Percentiles rank a stretch among this genome's conserved stretches.
Evolutionary conservation across 2,888 invertebrate species (phyloP).

Genomic region (Tridacna crocea): DNA sequence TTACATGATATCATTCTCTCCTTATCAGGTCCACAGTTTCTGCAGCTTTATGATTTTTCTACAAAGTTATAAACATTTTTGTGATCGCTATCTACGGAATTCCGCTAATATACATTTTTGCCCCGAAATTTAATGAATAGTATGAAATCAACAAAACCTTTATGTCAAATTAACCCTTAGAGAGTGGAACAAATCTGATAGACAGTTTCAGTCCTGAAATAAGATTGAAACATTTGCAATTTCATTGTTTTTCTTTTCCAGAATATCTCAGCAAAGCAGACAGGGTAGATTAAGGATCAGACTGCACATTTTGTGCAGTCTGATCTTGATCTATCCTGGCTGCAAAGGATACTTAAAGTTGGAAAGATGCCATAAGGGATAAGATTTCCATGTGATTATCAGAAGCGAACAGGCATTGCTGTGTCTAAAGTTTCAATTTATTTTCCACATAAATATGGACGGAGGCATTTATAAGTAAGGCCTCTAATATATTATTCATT

Average conservation of each 20-base stretch:
- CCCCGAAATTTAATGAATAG: constrained; percentile 39
- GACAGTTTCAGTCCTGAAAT: no score
- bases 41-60: constrained; percentile 36
- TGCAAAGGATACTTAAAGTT: no score
- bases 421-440: constrained; percentile 41
- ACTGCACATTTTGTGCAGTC: no score
- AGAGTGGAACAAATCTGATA: no score
- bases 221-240: no score
- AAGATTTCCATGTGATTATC: constrained; percentile 30
- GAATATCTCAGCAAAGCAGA: no score
- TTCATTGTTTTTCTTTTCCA: no score
- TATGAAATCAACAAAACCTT: constrained; percentile 37
- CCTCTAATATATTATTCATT: constrained; percentile 15
- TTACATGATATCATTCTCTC: not conserved
- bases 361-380: no score
- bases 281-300: no score
- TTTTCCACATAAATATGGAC: constrained; percentile 40
- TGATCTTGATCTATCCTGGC: no score
- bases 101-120: constrained; percentile 33
- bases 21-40: constrained; percentile 20
- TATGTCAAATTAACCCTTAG: constrained; percentile 23
- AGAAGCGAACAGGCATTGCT: constrained; percentile 26
- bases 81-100: constrained; percentile 35
- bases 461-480: constrained; percentile 8
- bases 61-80: constrained; percentile 23